Evolutionary conservation across 2,113 vertebrate genomes (phyloP).

Genomic region (Bubo bubo): DNA sequence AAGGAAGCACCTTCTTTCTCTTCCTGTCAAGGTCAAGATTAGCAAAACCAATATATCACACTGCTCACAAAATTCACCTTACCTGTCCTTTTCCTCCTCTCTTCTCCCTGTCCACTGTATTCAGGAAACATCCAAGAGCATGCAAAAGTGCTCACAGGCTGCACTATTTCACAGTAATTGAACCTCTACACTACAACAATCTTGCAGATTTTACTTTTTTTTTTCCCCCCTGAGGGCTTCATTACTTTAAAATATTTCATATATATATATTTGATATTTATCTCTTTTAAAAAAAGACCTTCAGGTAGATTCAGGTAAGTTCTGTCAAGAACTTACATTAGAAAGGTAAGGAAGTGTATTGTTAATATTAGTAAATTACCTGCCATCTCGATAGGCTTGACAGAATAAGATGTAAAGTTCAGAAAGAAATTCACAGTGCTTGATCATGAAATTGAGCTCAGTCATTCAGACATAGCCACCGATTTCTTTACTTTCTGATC

Average conservation of each 20-base stretch:
- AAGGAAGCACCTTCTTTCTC: background rate
- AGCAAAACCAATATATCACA: background rate
- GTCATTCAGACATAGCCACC: background rate
- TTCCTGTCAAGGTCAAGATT: background rate
- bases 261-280: background rate
- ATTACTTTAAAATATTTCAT: background rate
- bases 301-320: background rate
- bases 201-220: background rate
- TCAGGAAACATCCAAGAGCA: background rate
- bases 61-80: background rate
- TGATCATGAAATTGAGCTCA: background rate
- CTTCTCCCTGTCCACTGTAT: background rate
- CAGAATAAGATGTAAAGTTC: background rate
- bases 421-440: background rate
- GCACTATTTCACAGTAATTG: background rate
- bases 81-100: background rate
- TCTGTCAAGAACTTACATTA: background rate
- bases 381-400: background rate
- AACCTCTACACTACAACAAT: background rate
- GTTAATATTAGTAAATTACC: background rate
- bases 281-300: background rate
- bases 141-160: background rate
- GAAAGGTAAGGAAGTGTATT: background rate
- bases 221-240: rapidly evolving
- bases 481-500: background rate